Conservation (phyloP, 2,113 vertebrate species). For the Cryptomyrus ogoouensis region DNA sequence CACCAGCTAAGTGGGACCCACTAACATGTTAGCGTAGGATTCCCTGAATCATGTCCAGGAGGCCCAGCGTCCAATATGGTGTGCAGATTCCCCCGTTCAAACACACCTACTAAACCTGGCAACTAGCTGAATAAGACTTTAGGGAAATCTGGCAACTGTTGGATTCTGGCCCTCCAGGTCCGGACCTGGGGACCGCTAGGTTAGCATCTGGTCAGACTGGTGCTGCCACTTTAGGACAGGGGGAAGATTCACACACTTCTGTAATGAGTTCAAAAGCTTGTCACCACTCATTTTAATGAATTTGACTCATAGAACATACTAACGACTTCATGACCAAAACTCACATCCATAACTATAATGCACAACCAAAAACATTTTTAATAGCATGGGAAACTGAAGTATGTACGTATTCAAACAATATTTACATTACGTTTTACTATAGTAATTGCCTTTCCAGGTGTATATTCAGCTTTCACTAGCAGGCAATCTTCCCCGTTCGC, state of each 20-base stretch:
- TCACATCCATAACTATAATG: background rate
- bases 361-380: background rate
- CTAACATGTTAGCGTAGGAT: background rate
- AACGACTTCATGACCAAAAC: background rate
- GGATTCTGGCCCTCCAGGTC: background rate
- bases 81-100: background rate
- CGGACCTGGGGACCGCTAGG: background rate
- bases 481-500: conserved; percentile 17
- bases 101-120: background rate
- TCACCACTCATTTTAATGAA: background rate
- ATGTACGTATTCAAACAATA: conserved; percentile 92
- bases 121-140: background rate
- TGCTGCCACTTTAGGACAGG: background rate
- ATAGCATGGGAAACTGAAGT: conserved; percentile 83
- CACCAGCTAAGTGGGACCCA: background rate
- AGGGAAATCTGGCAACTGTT: background rate
- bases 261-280: background rate
- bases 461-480: conserved; percentile 77
- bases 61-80: background rate
- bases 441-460: conserved; percentile 93
- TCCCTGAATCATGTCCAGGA: background rate
- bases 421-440: conserved; percentile 90
- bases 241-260: background rate
- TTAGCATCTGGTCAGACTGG: background rate
- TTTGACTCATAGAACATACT: background rate